A percentile compares a stretch with the other conserved stretches of the same genome.
phyloP scores from a whole-genome alignment of 1,140 invertebrate genomes.

The Drosophila equinoxialis region DNA sequence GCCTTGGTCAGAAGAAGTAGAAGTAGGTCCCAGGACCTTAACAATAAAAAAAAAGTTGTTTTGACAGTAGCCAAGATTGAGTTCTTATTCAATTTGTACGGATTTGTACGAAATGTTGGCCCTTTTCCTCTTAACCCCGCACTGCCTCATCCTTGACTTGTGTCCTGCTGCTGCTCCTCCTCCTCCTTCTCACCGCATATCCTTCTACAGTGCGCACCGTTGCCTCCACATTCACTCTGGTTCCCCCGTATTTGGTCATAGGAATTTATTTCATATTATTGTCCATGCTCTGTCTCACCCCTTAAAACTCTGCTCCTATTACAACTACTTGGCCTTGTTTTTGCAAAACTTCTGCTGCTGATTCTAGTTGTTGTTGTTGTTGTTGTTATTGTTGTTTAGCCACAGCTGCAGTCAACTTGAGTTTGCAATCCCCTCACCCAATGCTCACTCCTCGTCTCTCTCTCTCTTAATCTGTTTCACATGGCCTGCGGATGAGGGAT shows the following conservation, averaged over 20 bases:
- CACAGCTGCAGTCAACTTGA: slow-evolving; percentile 76
- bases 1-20: slow-evolving; percentile 29
- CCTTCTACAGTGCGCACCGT: background rate
- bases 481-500: slow-evolving; percentile 44
- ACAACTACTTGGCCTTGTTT: slow-evolving; percentile 65
- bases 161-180: too few species aligned
- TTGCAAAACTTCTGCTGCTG: slow-evolving; percentile 59
- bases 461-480: slow-evolving; percentile 17
- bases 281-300: slow-evolving; percentile 30
- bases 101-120: slow-evolving; percentile 61
- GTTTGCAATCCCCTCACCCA: slow-evolving; percentile 19
- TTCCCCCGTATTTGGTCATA: slow-evolving; percentile 30
- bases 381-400: slow-evolving; percentile 31
- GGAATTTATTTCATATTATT: slow-evolving; percentile 79
- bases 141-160: background rate
- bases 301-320: slow-evolving; percentile 16
- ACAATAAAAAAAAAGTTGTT: slow-evolving; percentile 54
- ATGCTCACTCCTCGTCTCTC: background rate
- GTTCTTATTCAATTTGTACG: slow-evolving; percentile 81
- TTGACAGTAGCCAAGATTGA: slow-evolving; percentile 80
- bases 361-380: background rate
- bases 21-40: background rate
- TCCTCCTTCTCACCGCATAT: background rate
- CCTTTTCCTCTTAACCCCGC: slow-evolving; percentile 21
- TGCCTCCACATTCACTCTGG: slow-evolving; percentile 18